Base-by-base conservation (phyloP, 2,888 invertebrate species). In the Calliphora vomitoria region DNA sequence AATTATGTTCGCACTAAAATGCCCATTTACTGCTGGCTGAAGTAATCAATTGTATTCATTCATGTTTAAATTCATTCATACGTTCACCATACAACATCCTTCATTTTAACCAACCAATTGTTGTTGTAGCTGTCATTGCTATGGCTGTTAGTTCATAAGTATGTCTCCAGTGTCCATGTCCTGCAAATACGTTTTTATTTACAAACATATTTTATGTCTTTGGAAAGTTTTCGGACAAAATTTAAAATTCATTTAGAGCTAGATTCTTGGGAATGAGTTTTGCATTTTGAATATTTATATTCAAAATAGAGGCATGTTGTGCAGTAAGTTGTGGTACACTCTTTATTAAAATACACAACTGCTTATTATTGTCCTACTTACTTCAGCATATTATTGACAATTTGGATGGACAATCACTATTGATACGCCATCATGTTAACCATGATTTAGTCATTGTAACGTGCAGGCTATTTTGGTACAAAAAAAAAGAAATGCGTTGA, bases 41-140 rank as follows among this genome's bases (percentile, higher is more conserved):
- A 4, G 25, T 20, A 44, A 44, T 66, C 44, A 66, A 66, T n/a
- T 44, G 41, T 44, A 62, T 75, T 44, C 58, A 53, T 76, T 35
- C 31, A 35, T 62, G 11, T 47, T 62, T 76, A 55, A 78, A 69
- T 47, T 31, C 20, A 76, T 64, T 64, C 55, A 68, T 31, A 47
- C 38, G 60, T 66, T 55, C 78, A 78, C 44, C 78, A 78, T 25
- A 25, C 58, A 58, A 31, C 8, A 31, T 53, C 78, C 38, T 78
- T 69, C 68, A 60, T 68, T 31, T 58, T 41, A 58, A 4, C 20
- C 38, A 72, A 44, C 44, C 8, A 66, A 8, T 72, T 44, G 44
- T 44, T 18, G 44, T 38, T n/a, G 58, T 0, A 20, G 31, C 13
- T 20, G 25, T 31, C 25, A 25, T 58, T 25, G 25, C 25, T 58